Conservation (phyloP, 2,888 invertebrate genomes). For the Orgyia antiqua region DNA sequence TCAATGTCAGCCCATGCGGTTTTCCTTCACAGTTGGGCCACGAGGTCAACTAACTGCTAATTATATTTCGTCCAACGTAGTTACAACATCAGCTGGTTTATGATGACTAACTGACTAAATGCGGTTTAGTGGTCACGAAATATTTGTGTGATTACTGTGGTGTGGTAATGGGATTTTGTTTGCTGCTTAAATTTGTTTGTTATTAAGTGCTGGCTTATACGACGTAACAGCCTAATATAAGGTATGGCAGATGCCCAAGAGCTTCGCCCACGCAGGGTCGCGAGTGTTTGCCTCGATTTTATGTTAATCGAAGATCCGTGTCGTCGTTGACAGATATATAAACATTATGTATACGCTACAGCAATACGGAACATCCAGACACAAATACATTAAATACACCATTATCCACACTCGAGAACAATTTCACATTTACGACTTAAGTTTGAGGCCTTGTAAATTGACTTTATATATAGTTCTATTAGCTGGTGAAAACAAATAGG, state of each 20-base stretch:
- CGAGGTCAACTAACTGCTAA: constrained; percentile 67
- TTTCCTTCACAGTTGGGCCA: constrained; percentile 46
- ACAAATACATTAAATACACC: constrained; percentile 56
- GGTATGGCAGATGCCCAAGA: constrained; percentile 30
- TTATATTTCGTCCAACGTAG: constrained; percentile 60
- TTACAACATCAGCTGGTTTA: constrained; percentile 51
- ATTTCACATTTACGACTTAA: constrained; percentile 70
- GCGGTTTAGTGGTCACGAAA: constrained; percentile 51
- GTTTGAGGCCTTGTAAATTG: constrained; percentile 63
- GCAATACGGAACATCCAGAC: constrained; percentile 47
- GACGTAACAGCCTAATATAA: constrained; percentile 19
- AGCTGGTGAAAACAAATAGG: too few relatives aligned
- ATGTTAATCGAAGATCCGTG: constrained; percentile 78
- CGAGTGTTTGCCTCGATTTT: constrained; percentile 56
- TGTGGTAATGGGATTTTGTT: constrained; percentile 23
- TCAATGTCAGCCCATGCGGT: constrained; percentile 63
- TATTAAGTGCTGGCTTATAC: constrained; percentile 8
- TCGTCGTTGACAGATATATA: constrained; percentile 36
- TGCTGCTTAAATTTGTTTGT: constrained; percentile 23
- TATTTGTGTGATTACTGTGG: constrained; percentile 36
- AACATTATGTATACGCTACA: constrained; percentile 41
- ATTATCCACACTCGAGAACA: constrained; percentile 57
- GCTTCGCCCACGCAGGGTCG: constrained; percentile 60
- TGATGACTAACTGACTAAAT: constrained; percentile 49
- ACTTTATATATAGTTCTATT: too few relatives aligned